A percentile compares a stretch with the other conserved stretches of the same genome.
Conservation (phyloP, 2,888 invertebrate genomes). For the Diarsia rubi region DNA sequence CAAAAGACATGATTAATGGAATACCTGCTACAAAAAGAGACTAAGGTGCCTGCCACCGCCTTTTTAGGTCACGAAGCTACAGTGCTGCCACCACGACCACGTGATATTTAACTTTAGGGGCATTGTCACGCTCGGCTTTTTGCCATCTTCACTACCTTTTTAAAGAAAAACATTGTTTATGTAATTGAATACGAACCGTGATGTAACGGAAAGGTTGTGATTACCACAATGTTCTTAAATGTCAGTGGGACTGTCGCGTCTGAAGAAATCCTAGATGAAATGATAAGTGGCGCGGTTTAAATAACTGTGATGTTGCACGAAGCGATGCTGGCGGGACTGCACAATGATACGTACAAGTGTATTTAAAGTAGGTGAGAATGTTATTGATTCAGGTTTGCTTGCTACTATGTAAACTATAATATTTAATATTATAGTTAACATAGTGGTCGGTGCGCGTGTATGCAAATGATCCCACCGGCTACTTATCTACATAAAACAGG, state of each 20-base stretch:
- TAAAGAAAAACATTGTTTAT: slow-evolving; percentile 44
- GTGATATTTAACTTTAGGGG: slow-evolving; percentile 57
- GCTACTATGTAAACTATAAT: too few relatives aligned
- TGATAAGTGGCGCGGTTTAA: slow-evolving; percentile 63
- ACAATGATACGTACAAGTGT: slow-evolving; percentile 7
- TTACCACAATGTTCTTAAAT: slow-evolving; percentile 73
- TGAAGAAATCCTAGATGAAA: slow-evolving; percentile 70
- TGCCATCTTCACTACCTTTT: slow-evolving; percentile 18
- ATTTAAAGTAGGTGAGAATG: slow-evolving; percentile 13
- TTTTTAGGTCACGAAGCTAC: slow-evolving; percentile 82
- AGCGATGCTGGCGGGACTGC: not conserved
- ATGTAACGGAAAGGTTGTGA: slow-evolving; percentile 70
- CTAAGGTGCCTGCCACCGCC: slow-evolving; percentile 75
- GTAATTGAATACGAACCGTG: slow-evolving; percentile 58
- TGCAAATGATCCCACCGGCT: slow-evolving; percentile 42
- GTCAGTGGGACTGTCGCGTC: slow-evolving; percentile 72
- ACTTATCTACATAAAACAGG: slow-evolving; percentile 29
- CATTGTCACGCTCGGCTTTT: slow-evolving; percentile 46
- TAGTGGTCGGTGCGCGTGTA: slow-evolving; percentile 35
- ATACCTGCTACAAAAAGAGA: slow-evolving; percentile 73
- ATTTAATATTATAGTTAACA: not conserved
- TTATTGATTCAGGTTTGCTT: slow-evolving; percentile 11
- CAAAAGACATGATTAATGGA: slow-evolving; percentile 75
- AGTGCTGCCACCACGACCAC: slow-evolving; percentile 56
- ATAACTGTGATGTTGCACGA: slow-evolving; percentile 54